Evolutionary conservation across 1,140 invertebrate species (phyloP).

Genomic region (Drosophila seguyi): DNA sequence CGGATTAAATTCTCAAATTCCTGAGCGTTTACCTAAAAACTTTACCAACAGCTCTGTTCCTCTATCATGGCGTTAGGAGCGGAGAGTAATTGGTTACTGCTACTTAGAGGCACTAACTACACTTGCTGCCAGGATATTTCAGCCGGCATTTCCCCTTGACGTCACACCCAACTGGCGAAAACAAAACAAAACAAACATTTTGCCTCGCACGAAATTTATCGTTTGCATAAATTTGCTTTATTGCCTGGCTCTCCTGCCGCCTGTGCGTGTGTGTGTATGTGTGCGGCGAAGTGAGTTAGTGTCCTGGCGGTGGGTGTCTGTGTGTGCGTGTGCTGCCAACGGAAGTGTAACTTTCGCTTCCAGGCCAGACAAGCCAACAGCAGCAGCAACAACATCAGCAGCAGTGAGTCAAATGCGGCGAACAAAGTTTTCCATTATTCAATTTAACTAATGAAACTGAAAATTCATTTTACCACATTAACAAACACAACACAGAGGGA

Average conservation of each 20-base stretch:
- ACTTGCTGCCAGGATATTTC: constrained; percentile 28
- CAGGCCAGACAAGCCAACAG: constrained; percentile 62
- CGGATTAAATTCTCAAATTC: neutral
- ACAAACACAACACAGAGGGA: constrained; percentile 59
- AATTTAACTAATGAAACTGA: constrained; percentile 85
- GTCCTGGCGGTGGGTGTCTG: constrained; percentile 16
- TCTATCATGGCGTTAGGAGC: constrained; percentile 2
- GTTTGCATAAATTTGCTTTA: constrained; percentile 85
- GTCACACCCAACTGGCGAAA: constrained; percentile 47
- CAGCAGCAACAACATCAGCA: constrained; percentile 46
- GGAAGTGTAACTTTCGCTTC: constrained; percentile 79
- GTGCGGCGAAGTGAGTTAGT: constrained; percentile 15
- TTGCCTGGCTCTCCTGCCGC: constrained; percentile 62
- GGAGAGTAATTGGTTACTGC: constrained; percentile 57
- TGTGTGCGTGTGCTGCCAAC: constrained; percentile 44
- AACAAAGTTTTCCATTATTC: constrained; percentile 84
- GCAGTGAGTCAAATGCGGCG: constrained; percentile 66
- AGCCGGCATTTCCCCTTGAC: constrained; percentile 20
- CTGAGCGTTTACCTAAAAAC: neutral
- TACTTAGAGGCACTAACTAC: constrained; percentile 65
- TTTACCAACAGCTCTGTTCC: constrained; percentile 8
- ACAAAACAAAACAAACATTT: constrained; percentile 77
- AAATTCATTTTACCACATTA: constrained; percentile 85
- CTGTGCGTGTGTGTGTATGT: constrained; percentile 35
- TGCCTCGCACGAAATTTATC: constrained; percentile 80